Evolutionary conservation across 2,113 vertebrate genomes (phyloP), one percentile per base, ranked within the genome.

Genomic region (Cebus imitator): DNA sequence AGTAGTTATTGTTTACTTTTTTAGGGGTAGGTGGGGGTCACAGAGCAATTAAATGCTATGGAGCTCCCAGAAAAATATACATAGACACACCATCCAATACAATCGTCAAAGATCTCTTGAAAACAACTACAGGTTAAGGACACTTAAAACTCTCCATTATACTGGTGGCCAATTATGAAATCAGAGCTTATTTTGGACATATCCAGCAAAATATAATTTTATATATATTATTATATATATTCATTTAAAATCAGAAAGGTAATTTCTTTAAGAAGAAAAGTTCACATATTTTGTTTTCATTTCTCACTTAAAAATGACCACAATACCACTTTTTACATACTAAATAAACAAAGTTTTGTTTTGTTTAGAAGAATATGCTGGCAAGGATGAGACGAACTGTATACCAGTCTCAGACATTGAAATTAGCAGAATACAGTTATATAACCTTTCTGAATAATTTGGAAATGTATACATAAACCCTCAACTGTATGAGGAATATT

Each of bases 311-410:
- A 35, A 80, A 55, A 70, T 45, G 12, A 73, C 35, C 16, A 87
- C 58, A 18, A 55, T 6, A n/a, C 2, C n/a, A 80, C 30, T 72
- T 45, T 86, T 64, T 37, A 91, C 50, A 82, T 80, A 94, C 14
- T 68, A 90, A 90, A 55, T 84, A 68, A 84, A 48, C 57, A 58
- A 83, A 90, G 57, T 35, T 94, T 95, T 79, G 32, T 90, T 72
- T 87, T 37, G 20, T 64, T 90, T 89, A 35, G 58, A 86, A 80
- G 30, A 86, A 37, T 72, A 91, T 16, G 61, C 21, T 80, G 73
- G 40, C 57, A 91, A 86, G 50, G 48, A 57, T 5, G 6, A 79
- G n/a, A 91, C 14, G 50, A 95, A 50, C 12, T 32, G 3, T 57
- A 80, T 87, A 20, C 40, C 52, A 86, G 50, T 80, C 81, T 79